Percentiles rank a stretch among this genome's conserved stretches.
Evolutionary conservation across 2,113 vertebrate species (phyloP).

Genomic region (Lasiurus borealis): DNA sequence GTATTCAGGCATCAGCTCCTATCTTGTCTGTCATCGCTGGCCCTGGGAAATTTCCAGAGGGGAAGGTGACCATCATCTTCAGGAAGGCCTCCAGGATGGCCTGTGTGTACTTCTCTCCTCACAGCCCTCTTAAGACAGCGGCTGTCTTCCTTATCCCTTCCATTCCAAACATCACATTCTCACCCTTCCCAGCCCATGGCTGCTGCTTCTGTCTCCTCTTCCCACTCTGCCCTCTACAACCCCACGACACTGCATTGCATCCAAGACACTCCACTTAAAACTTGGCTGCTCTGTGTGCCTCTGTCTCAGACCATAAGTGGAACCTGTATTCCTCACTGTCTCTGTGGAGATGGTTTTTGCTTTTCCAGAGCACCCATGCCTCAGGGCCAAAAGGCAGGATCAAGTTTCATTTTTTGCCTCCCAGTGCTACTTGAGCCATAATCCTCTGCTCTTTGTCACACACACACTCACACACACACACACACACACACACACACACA

Average conservation of each 20-base stretch:
- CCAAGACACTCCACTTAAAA: not conserved
- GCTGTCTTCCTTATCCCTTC: not conserved
- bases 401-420: not conserved
- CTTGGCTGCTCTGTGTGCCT: not conserved
- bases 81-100: not conserved
- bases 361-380: not conserved
- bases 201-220: not conserved
- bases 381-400: not conserved
- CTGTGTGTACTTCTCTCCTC: not conserved
- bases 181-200: not conserved
- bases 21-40: not conserved
- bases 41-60: not conserved
- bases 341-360: not conserved
- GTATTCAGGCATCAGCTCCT: not conserved
- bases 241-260: too few species aligned
- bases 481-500: not conserved
- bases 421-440: not conserved
- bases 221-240: not conserved
- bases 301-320: not conserved
- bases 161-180: accelerated
- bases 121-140: not conserved
- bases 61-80: not conserved
- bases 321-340: not conserved
- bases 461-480: too few species aligned
- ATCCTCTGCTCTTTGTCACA: not conserved